Evolutionary conservation across 2,797 vertebrate genomes (phyloP), one percentile per base, ranked within the genome.

Genomic region (Sphenodon punctatus): DNA sequence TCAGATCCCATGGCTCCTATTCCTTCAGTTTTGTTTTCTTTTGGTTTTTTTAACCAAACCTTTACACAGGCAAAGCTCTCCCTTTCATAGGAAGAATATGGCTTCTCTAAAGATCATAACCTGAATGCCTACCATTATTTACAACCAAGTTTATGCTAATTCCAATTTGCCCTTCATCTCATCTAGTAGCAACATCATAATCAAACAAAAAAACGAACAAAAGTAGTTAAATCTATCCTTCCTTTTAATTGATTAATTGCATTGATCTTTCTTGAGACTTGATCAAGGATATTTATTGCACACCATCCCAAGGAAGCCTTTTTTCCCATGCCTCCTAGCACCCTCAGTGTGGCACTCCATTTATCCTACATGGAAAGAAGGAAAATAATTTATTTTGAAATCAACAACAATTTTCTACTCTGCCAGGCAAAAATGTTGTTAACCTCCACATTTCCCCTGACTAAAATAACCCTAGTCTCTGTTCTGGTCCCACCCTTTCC

Each of bases 171-270:
- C 53, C 23, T 79, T 63, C 64, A 8, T 15, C 16, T 78, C 17
- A 74, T 81, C 34, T 39, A 67, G 58, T 51, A 61, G 7, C 5
- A 17, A 39, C 14, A 55, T 4, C 30, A 22, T 65, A n/a, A 67
- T 32, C 55, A 55, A 42, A 70, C 15, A 38, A 75, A 9, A 69
- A 85, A 63, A 73, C 63, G 43, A 67, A 86, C 76, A 16, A 11
- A 16, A 79, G 7, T 8, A 77, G 22, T 23, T 75, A 27, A 83
- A 70, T 0, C 3, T 41, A 36, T 17, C 32, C 41, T 55, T 53
- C 8, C 5, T 88, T 82, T 80, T 87, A 39, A 90, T 89, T 87
- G 63, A 22, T 7, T 59, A 67, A 67, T 58, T 36, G 11, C 8
- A 10, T 19, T 43, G n/a, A n/a, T 34, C 75, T 45, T 76, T 51